These are phyloP conservation scores for Ooceraea biroi DNA, from an alignment of 1,140 invertebrate species.

Conservation along the genomic window DNA sequence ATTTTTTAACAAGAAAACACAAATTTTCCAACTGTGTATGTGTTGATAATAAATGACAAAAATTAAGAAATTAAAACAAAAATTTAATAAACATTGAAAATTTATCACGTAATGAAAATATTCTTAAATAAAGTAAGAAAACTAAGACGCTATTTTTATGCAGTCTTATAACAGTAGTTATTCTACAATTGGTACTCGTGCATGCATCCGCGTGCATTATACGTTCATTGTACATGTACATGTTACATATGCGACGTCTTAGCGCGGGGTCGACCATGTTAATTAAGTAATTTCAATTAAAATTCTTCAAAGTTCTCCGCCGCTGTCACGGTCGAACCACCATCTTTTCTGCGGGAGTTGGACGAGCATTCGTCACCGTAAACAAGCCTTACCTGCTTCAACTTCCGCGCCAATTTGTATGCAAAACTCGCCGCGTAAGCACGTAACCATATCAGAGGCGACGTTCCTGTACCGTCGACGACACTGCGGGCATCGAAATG, in stretches of 20 bases:
- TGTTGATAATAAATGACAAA: neutral
- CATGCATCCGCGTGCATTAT: conserved; percentile 54
- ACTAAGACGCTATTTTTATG: neutral
- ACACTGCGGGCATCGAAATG: conserved; percentile 22
- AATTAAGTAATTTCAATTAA: conserved; percentile 81
- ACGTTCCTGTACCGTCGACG: neutral
- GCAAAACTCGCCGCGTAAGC: conserved; percentile 69
- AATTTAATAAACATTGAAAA: neutral
- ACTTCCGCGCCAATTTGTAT: conserved; percentile 70
- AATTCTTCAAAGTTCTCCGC: conserved; percentile 71
- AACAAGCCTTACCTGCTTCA: conserved; percentile 64
- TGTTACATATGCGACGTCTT: neutral
- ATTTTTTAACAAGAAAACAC: too few species aligned
- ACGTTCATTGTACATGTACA: too few species aligned
- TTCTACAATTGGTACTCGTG: conserved; percentile 48
- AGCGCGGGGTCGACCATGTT: conserved; percentile 35
- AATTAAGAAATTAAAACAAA: neutral
- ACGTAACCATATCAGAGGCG: conserved; percentile 54
- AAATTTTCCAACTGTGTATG: too few species aligned
- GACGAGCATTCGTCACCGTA: conserved; percentile 72
- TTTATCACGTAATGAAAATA: neutral
- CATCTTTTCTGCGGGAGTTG: conserved; percentile 60
- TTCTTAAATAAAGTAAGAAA: neutral
- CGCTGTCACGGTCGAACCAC: conserved; percentile 57
- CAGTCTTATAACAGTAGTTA: conserved; percentile 41